Base-by-base conservation (phyloP, 1,140 invertebrate species). In the Caerostris darwini region DNA sequence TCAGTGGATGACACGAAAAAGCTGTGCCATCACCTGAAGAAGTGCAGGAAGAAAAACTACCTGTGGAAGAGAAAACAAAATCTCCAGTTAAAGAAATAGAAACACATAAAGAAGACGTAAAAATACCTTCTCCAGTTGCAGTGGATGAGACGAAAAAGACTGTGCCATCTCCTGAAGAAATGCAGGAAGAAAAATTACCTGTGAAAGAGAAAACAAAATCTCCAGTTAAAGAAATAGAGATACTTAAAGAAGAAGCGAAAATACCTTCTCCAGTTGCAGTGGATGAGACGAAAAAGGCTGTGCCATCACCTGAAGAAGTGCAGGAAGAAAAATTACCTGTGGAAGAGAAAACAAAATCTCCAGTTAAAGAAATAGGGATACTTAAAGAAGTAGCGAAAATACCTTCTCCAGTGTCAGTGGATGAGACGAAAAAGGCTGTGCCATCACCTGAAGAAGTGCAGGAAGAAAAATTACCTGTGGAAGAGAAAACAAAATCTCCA, bases 371-470 rank as follows among this genome's bases (percentile, higher is more conserved):
- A 81, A 34, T 19, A 34, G 77, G 3, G 8, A 81, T 3, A 50
- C 8, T 3, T 34, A 81, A 53, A 34, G 59, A 8, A 57, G 17
- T 61, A 5, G 14, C 34, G 34, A 93, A 59, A 10, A 3, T 3
- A 19, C 8, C 53, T 0, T 59, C 61, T 7, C 19, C 83, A 53
- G 67, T 19, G 3, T 0, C 64, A 14, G 64, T 85, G 6, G 61
- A 71, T 14, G 19, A 64, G 91, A 94, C 59, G 94, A 91, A 58
- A 61, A 86, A 94, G 7, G n/a, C 17, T 56, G 8, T 3, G 7
- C 12, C 12, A 57, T 67, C 19, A 57, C 58, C 87, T 8, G 5
- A 50, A 53, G 56, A 91, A n/a, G 3, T n/a, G n/a, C 50, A 61
- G 67, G 8, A 1, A 19, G 64, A 14, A 59, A 14, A 8, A 56